Evolutionary conservation across 1,140 invertebrate genomes (phyloP), one percentile per base, ranked within the genome.

Genomic region (Elymnias hypermnestra): DNA sequence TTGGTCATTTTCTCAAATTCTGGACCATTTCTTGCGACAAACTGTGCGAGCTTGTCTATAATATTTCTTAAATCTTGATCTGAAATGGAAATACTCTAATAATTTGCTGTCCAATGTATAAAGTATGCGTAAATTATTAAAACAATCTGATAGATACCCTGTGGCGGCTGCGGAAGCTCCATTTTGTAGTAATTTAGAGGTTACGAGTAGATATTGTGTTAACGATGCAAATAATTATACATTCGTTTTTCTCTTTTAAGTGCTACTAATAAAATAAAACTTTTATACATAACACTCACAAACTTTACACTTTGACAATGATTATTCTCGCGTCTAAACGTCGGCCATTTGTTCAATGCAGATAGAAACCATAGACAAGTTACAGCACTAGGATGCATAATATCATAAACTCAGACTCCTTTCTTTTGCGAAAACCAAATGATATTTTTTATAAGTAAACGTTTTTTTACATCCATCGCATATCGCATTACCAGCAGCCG

Each of bases 1-100:
- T 98, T 98, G 31, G 97, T 98, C 92, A 98, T 98, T 74, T 95
- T 92, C 88, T 99, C 98, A 88, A 99, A 99, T 79, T 98, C 97
- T 1, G 96, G 96, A 10, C 98, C 98, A 94, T 99, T 99, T 76
- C 97, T 89, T 51, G 97, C 97, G 41, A 99, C 98, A 91, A 99
- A 99, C 78, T 98, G 95, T 1, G 98, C 98, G 61, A 99, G 87
- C 89, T 98, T 98, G 87, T 99, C 97, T 68, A 99, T 99, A 69
- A 99, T 98, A 87, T 98, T 98, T 59, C 93, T 91, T 59, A 97
- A 88, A 72, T 98, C 96, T 64, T 92, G 92, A 90, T 98, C 96
- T 97, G 57, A 50, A 70, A 60, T 36, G n/a, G n/a, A n/a, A n/a
- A n/a, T n/a, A n/a, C n/a, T n/a, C n/a, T n/a, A n/a, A n/a, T n/a